phyloP scores from a whole-genome alignment of 2,797 vertebrate species.

The Ctenopoma kingsleyae region DNA sequence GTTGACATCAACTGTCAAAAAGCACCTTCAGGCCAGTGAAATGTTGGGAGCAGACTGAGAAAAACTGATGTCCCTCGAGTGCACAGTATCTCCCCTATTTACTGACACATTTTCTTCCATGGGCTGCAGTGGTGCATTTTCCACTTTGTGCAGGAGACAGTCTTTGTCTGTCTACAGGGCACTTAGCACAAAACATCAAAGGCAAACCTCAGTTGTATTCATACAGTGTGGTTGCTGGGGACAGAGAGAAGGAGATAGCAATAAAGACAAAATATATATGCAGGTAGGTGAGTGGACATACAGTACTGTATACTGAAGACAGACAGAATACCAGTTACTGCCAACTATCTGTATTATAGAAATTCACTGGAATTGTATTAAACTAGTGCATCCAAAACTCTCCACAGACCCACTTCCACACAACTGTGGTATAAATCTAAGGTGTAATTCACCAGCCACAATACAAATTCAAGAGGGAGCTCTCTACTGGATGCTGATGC shows the following conservation, averaged over 20 bases:
- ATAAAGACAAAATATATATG: background rate
- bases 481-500: slow-evolving; percentile 49
- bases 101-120: slow-evolving; percentile 31
- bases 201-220: slow-evolving; percentile 34
- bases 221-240: slow-evolving; percentile 1
- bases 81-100: slow-evolving; percentile 8
- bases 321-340: slow-evolving; percentile 12
- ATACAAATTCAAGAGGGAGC: slow-evolving; percentile 42
- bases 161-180: slow-evolving; percentile 29
- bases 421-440: slow-evolving; percentile 45
- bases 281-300: slow-evolving; percentile 10
- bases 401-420: slow-evolving; percentile 31
- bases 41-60: slow-evolving; percentile 11
- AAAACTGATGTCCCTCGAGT: slow-evolving; percentile 23
- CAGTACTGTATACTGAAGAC: background rate
- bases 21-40: slow-evolving; percentile 33
- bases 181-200: slow-evolving; percentile 57
- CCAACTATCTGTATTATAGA: slow-evolving; percentile 21
- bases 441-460: slow-evolving; percentile 53
- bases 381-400: slow-evolving; percentile 50
- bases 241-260: background rate
- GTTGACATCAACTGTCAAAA: slow-evolving; percentile 30
- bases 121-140: slow-evolving; percentile 37
- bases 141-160: slow-evolving; percentile 19
- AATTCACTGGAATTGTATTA: slow-evolving; percentile 52